A percentile compares a stretch with the other conserved stretches of the same genome.
phyloP scores from a whole-genome alignment of 2,797 vertebrate genomes.

The Rhinogobio ventralis region DNA sequence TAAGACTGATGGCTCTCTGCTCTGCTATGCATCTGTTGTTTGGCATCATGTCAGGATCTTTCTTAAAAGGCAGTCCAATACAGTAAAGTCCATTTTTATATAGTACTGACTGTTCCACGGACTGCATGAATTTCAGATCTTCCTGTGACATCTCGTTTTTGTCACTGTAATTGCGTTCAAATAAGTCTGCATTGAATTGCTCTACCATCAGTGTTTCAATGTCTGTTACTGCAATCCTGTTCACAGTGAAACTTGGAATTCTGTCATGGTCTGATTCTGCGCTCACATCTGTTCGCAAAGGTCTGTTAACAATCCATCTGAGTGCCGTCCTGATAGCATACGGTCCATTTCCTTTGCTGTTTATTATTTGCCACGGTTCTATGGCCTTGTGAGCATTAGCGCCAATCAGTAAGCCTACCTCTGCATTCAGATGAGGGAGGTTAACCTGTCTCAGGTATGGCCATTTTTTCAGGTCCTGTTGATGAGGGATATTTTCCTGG shows the following conservation, averaged over 20 bases:
- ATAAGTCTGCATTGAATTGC: not conserved
- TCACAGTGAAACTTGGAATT: not conserved
- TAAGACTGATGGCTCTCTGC: not conserved
- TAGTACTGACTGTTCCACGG: not conserved
- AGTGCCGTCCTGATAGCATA: constrained; percentile 32
- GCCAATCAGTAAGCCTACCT: constrained; percentile 29
- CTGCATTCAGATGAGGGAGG: not conserved
- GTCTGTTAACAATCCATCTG: constrained; percentile 36
- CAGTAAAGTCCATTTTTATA: not conserved
- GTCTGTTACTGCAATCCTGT: constrained; percentile 2
- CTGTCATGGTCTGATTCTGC: not conserved
- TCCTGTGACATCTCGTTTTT: not conserved
- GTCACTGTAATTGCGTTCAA: not conserved
- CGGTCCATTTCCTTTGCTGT: constrained; percentile 22
- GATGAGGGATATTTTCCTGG: no score
- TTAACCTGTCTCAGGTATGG: no score
- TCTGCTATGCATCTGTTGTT: not conserved
- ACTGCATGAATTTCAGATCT: not conserved
- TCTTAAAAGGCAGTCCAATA: not conserved
- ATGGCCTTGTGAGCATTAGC: constrained; percentile 20
- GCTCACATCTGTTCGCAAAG: not conserved
- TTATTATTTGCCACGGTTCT: constrained; percentile 33
- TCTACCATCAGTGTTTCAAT: constrained; percentile 5
- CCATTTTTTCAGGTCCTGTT: no score
- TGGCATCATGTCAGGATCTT: not conserved